A percentile compares a stretch with the other conserved stretches of the same genome.
Conservation (phyloP, 2,888 invertebrate species). For the Geophilus truncorum region DNA sequence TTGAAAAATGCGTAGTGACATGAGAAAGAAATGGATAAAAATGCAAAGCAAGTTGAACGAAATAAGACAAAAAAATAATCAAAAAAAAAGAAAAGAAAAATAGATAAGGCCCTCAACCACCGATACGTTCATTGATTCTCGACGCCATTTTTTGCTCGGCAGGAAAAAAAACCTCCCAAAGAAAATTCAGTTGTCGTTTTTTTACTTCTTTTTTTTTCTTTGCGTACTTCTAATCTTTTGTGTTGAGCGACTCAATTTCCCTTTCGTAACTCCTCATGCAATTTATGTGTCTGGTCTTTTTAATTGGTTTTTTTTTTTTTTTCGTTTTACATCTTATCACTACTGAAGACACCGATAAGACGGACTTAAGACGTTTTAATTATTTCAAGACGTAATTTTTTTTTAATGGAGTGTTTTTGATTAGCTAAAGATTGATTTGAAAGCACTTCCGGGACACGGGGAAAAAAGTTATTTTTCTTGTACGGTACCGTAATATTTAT, state of each 20-base stretch:
- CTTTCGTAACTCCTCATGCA: neutral
- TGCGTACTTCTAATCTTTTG: neutral
- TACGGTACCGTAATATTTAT: too few relatives aligned
- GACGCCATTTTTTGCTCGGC: neutral
- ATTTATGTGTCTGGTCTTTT: neutral
- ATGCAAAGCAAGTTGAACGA: neutral
- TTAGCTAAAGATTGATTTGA: too few relatives aligned
- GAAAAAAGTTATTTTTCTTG: too few relatives aligned
- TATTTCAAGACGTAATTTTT: neutral
- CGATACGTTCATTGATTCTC: neutral
- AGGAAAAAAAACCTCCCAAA: neutral
- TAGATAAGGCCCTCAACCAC: neutral
- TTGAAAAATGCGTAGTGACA: neutral
- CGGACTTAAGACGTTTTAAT: neutral
- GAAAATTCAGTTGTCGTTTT: neutral
- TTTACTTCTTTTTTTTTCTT: neutral
- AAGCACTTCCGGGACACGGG: too few relatives aligned
- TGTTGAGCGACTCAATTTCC: neutral
- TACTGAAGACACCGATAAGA: neutral
- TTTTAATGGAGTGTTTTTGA: neutral
- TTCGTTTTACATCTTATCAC: neutral
- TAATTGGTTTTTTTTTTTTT: neutral
- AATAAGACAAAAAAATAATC: neutral
- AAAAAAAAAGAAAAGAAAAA: neutral
- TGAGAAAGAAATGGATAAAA: neutral